Conservation (phyloP, 35 echinoderm and acorn worm genomes). For the Heliocidaris erythrogramma region DNA sequence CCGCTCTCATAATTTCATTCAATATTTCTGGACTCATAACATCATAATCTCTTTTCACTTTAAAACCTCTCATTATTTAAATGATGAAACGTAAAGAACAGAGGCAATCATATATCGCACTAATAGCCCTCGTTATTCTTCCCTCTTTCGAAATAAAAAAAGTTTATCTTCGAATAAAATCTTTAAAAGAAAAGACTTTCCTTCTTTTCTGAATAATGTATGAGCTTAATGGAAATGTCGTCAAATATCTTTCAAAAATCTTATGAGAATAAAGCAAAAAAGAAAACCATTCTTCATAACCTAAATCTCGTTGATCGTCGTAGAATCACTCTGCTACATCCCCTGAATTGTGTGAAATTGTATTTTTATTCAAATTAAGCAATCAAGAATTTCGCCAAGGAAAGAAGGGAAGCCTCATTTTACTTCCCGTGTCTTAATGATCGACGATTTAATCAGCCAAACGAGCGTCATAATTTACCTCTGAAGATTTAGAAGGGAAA, state of each 20-base stretch:
- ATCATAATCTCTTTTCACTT: not conserved
- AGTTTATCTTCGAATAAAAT: not conserved
- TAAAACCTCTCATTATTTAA: not conserved
- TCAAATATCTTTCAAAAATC: not conserved
- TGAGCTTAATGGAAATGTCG: not conserved
- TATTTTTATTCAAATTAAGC: conserved; percentile 14
- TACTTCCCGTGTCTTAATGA: not conserved
- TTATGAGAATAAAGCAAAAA: not conserved
- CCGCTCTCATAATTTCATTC: not conserved
- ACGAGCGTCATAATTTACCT: not conserved
- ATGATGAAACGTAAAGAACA: not conserved
- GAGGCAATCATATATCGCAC: not conserved
- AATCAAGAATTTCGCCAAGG: not conserved
- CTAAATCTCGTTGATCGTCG: not conserved
- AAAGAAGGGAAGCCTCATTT: not conserved
- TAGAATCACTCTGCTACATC: not conserved
- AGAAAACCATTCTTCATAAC: not conserved
- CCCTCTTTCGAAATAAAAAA: not conserved
- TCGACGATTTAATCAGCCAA: not conserved
- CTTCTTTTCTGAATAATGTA: not conserved
- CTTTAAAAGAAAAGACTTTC: not conserved
- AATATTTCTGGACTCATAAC: not conserved
- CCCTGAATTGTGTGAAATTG: not conserved
- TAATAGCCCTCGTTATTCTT: not conserved
- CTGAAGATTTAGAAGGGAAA: not conserved